These are phyloP conservation scores for Aegotheles bennettii DNA, from an alignment of 2,113 vertebrate species.

Conservation along the genomic window DNA sequence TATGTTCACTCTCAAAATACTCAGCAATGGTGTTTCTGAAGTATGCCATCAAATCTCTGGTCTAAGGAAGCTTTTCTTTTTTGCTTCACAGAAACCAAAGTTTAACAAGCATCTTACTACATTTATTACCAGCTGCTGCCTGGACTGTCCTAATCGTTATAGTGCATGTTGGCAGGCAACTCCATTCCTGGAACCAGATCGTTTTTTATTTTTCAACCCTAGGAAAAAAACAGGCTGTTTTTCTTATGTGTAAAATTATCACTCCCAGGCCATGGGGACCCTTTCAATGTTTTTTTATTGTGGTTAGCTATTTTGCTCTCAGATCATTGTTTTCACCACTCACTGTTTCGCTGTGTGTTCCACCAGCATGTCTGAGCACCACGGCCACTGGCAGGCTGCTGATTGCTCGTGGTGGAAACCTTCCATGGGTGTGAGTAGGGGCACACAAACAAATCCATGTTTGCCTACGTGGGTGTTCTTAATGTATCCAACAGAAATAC, in stretches of 20 bases:
- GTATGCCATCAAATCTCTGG: background rate
- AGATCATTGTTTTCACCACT: background rate
- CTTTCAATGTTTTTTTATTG: background rate
- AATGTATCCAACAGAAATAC: background rate
- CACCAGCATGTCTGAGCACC: background rate
- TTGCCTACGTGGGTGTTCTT: background rate
- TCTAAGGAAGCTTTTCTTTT: background rate
- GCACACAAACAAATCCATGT: background rate
- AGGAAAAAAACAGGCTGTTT: background rate
- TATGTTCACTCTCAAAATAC: background rate
- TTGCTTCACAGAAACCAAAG: background rate
- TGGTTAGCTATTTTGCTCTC: background rate
- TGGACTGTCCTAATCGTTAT: background rate
- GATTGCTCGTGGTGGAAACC: background rate
- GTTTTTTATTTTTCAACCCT: background rate
- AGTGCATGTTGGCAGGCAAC: background rate
- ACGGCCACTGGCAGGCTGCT: background rate
- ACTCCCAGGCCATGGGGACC: background rate
- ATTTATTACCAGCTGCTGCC: background rate
- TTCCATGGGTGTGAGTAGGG: accelerated
- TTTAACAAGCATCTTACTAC: background rate
- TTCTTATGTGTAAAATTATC: background rate
- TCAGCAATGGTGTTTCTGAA: background rate
- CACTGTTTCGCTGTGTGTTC: background rate
- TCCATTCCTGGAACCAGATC: background rate